These are phyloP conservation scores for Harpagoxenus sublaevis DNA, from an alignment of 2,888 invertebrate genomes.

Conservation along the genomic window DNA sequence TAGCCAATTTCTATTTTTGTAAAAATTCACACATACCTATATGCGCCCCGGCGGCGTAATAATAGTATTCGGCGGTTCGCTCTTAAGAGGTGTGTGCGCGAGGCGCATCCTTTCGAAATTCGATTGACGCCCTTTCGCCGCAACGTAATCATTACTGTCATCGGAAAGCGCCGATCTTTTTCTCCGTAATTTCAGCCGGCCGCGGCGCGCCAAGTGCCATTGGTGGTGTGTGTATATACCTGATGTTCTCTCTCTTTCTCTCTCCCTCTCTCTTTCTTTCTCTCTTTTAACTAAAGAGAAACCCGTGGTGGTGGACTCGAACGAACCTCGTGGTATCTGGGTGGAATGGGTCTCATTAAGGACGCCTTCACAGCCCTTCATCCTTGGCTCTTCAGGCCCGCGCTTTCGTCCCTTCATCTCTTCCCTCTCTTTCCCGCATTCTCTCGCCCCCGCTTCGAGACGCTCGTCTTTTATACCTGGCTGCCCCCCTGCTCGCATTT, in stretches of 20 bases:
- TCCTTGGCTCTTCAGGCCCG: constrained; percentile 76
- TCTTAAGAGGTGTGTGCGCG: constrained; percentile 31
- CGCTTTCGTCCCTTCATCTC: constrained; percentile 61
- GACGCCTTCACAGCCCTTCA: constrained; percentile 80
- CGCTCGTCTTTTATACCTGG: constrained; percentile 79
- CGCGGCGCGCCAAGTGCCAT: constrained; percentile 55
- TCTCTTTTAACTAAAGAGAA: constrained; percentile 60
- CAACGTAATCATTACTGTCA: constrained; percentile 77
- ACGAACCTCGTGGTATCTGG: constrained; percentile 74
- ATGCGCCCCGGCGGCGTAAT: constrained; percentile 22
- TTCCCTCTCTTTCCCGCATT: constrained; percentile 36
- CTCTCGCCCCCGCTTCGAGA: constrained; percentile 58
- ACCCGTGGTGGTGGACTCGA: constrained; percentile 66
- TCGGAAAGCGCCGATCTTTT: constrained; percentile 75
- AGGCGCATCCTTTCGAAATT: constrained; percentile 57
- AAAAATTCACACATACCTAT: constrained; percentile 33
- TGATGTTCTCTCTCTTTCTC: background rate
- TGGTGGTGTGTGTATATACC: constrained; percentile 37
- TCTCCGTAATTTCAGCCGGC: constrained; percentile 72
- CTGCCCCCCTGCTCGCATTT: constrained; percentile 70
- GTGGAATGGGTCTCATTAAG: constrained; percentile 83
- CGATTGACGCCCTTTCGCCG: constrained; percentile 68
- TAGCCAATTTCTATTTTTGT: constrained; percentile 35
- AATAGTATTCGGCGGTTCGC: constrained; percentile 41
- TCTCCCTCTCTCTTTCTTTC: background rate